Percentiles rank a stretch among this genome's conserved stretches.
These are phyloP conservation scores for Ammospiza caudacuta DNA, from an alignment of 2,113 vertebrate species.

Conservation along the genomic window DNA sequence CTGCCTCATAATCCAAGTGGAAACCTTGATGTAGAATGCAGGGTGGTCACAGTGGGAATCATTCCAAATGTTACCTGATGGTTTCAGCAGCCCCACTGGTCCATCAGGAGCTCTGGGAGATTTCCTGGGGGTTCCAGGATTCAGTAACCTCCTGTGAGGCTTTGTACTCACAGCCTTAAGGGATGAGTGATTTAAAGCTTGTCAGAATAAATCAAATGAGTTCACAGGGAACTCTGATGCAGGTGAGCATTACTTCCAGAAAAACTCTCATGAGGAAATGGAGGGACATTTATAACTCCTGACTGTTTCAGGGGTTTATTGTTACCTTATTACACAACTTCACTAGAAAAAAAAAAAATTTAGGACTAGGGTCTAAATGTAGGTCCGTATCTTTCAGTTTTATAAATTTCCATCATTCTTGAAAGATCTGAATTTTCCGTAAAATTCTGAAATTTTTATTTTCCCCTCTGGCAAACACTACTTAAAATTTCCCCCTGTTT, in stretches of 20 bases:
- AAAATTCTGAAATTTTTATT: not conserved
- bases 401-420: not conserved
- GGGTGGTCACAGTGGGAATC: not conserved
- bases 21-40: not conserved
- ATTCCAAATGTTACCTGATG: not conserved
- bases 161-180: not conserved
- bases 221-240: not conserved
- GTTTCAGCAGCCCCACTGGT: not conserved
- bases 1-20: not conserved
- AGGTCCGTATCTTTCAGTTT: not conserved
- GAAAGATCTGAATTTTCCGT: not conserved
- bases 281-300: not conserved
- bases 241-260: not conserved
- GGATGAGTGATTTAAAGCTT: not conserved
- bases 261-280: not conserved
- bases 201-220: not conserved
- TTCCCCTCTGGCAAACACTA: not conserved
- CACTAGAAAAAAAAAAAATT: not conserved
- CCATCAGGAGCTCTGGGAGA: not conserved
- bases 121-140: not conserved
- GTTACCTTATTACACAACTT: not conserved
- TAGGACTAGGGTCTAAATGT: not conserved
- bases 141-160: not conserved
- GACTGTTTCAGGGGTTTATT: not conserved
- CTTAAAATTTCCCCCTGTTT: not conserved